Conservation (phyloP, 2,888 invertebrate species). For the Seira sanloemensis region DNA sequence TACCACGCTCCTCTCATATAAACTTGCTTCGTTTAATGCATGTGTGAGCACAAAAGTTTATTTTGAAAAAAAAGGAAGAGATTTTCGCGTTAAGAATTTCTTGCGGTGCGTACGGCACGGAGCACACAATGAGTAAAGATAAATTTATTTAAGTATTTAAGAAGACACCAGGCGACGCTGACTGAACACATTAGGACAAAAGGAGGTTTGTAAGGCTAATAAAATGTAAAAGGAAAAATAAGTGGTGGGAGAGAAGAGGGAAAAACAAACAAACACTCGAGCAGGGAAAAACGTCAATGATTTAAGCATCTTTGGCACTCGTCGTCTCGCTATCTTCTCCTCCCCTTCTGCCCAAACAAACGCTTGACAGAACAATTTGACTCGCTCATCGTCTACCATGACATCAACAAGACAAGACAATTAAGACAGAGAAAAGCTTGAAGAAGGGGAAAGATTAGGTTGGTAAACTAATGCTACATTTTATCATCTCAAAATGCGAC, state of each 20-base stretch:
- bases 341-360: neutral
- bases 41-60: too few relatives aligned
- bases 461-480: too few relatives aligned
- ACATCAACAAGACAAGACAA: neutral
- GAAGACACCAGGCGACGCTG: neutral
- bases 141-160: neutral
- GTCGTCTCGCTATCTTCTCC: neutral
- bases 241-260: neutral
- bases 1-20: too few relatives aligned
- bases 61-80: too few relatives aligned
- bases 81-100: too few relatives aligned
- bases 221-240: neutral
- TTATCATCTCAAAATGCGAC: too few relatives aligned
- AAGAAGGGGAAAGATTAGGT: too few relatives aligned
- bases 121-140: neutral
- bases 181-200: neutral
- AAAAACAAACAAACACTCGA: neutral
- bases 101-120: too few relatives aligned
- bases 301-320: neutral
- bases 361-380: neutral
- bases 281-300: neutral
- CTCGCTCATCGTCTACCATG: neutral
- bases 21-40: too few relatives aligned
- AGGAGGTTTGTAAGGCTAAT: neutral
- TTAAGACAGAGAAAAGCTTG: neutral